Evolutionary conservation across 2,113 vertebrate genomes (phyloP).

Genomic region (Psilopsiagon aurifrons): DNA sequence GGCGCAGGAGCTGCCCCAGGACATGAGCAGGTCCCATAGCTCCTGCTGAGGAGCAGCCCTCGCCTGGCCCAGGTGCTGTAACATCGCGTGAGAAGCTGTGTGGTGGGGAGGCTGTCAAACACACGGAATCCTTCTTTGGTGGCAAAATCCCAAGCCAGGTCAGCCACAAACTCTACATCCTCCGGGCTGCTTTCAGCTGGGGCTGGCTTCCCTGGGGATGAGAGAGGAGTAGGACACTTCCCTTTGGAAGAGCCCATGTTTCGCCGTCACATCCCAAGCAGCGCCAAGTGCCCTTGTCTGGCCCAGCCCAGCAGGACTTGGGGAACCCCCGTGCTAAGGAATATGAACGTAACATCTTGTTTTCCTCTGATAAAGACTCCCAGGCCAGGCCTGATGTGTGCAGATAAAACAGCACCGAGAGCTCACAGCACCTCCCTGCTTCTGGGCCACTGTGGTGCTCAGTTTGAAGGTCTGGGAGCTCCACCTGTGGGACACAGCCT

Average conservation of each 20-base stretch:
- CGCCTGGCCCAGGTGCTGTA: background rate
- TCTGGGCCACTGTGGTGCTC: background rate
- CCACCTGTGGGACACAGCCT: constrained; percentile 43
- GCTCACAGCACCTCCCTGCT: background rate
- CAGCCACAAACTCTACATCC: constrained; percentile 66
- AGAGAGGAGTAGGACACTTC: background rate
- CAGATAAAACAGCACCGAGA: background rate
- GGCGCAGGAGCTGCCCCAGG: background rate
- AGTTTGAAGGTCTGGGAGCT: constrained; percentile 34
- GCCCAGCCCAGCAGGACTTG: background rate
- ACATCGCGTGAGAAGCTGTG: background rate
- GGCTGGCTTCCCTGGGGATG: constrained; percentile 64
- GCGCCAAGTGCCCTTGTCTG: background rate
- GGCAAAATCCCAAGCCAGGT: constrained; percentile 85
- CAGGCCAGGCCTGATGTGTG: background rate
- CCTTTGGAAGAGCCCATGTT: background rate
- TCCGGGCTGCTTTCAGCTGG: constrained; percentile 4
- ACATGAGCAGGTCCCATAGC: background rate
- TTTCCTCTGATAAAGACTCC: background rate
- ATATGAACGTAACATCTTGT: background rate
- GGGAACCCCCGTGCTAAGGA: background rate
- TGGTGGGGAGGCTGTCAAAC: constrained; percentile 72
- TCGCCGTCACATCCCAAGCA: background rate
- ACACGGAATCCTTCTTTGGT: constrained; percentile 85
- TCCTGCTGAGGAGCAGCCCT: background rate